These are phyloP conservation scores for Anoplolepis gracilipes DNA, from an alignment of 1,140 invertebrate species.

Conservation along the genomic window DNA sequence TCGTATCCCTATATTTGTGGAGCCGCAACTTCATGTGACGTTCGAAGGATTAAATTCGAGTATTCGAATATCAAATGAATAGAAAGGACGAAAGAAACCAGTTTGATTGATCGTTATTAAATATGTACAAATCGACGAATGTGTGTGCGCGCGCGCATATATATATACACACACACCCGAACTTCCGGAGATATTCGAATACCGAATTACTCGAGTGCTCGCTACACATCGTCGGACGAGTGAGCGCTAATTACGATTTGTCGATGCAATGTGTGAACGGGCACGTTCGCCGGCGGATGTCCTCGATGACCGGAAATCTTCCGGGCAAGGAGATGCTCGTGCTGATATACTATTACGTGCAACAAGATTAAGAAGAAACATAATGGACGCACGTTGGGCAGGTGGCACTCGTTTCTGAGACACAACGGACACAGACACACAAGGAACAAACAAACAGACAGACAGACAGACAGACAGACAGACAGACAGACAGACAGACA, in stretches of 20 bases:
- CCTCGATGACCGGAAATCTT: background rate
- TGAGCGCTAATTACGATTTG: background rate
- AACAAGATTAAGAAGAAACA: constrained; percentile 18
- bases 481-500: constrained; percentile 65
- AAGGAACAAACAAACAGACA: constrained; percentile 67
- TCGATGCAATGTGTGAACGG: constrained; percentile 28
- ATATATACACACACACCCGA: background rate
- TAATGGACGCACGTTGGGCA: constrained; percentile 68
- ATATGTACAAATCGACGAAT: constrained; percentile 28
- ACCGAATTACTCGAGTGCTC: background rate
- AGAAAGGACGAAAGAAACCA: background rate
- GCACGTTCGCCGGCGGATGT: constrained; percentile 6
- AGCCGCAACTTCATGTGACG: background rate
- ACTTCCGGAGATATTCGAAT: constrained; percentile 30
- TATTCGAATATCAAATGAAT: constrained; percentile 25
- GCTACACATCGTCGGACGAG: background rate
- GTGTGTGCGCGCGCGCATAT: too few relatives aligned
- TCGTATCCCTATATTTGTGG: too few relatives aligned
- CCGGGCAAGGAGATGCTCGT: background rate
- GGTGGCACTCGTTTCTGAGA: constrained; percentile 73
- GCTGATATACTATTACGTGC: background rate
- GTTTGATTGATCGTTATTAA: background rate
- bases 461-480: constrained; percentile 67
- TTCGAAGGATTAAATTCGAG: background rate
- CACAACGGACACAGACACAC: constrained; percentile 63